Percentiles rank a stretch among this genome's conserved stretches.
These are phyloP conservation scores for Rhinolophus sinicus DNA, from an alignment of 2,113 vertebrate genomes.

Conservation along the genomic window DNA sequence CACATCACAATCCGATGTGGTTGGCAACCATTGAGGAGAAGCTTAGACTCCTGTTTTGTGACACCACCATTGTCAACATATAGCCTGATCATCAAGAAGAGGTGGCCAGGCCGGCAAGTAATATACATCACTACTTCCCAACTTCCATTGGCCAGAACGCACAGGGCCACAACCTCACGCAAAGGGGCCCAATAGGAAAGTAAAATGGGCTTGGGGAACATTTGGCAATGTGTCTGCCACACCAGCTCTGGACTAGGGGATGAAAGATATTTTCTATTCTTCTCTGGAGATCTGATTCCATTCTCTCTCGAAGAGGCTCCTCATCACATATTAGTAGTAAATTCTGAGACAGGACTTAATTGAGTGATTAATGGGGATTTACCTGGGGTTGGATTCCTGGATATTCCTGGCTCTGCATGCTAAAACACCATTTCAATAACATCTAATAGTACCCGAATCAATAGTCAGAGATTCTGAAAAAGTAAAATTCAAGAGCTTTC, in stretches of 20 bases:
- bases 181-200: neutral
- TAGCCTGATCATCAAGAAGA: neutral
- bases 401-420: neutral
- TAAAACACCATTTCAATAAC: neutral
- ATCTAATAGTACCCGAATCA: neutral
- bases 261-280: neutral
- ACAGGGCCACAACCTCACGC: neutral
- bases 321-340: neutral
- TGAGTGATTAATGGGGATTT: neutral
- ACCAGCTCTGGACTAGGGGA: neutral
- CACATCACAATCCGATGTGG: neutral
- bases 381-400: neutral
- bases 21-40: neutral
- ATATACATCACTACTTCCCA: too few relatives aligned
- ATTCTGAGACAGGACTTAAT: conserved; percentile 35
- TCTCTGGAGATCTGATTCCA: neutral
- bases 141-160: neutral
- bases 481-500: neutral
- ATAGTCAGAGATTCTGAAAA: neutral
- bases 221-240: neutral
- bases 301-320: neutral
- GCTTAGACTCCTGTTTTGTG: neutral
- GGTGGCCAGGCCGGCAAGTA: neutral
- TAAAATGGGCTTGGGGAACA: neutral
- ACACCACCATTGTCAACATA: neutral